Percentiles rank a stretch among this genome's conserved stretches.
Conservation (phyloP, 2,113 vertebrate genomes). For the Neogale vison region DNA sequence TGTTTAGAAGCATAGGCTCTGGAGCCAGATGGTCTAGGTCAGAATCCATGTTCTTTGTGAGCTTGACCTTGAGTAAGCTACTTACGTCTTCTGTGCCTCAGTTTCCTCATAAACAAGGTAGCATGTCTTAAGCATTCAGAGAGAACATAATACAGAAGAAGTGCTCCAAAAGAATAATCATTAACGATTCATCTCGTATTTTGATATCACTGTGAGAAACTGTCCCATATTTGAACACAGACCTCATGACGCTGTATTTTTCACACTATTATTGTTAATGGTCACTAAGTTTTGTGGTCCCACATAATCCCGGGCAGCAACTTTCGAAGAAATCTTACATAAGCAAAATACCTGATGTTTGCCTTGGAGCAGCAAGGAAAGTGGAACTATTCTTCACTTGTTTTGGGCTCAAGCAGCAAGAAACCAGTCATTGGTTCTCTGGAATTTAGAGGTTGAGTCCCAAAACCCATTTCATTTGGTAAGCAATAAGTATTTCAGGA, state of each 20-base stretch:
- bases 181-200: no score
- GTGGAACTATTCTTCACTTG: neutral
- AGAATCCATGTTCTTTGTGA: neutral
- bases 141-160: neutral
- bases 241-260: neutral
- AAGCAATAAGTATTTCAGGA: neutral
- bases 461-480: neutral
- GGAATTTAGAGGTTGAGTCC: neutral
- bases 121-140: neutral
- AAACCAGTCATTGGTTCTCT: neutral
- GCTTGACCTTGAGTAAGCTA: neutral
- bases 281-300: neutral
- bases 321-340: neutral
- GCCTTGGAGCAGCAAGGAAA: neutral
- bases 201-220: neutral
- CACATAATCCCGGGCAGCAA: neutral
- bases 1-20: neutral
- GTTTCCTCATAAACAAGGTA: neutral
- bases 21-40: neutral
- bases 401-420: neutral
- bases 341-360: neutral
- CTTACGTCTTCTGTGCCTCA: neutral
- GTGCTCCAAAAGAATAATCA: neutral
- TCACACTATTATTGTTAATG: neutral
- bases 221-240: neutral